Evolutionary conservation across 2,797 vertebrate genomes (phyloP), one percentile per base, ranked within the genome.

Genomic region (Chrysocyon brachyurus): DNA sequence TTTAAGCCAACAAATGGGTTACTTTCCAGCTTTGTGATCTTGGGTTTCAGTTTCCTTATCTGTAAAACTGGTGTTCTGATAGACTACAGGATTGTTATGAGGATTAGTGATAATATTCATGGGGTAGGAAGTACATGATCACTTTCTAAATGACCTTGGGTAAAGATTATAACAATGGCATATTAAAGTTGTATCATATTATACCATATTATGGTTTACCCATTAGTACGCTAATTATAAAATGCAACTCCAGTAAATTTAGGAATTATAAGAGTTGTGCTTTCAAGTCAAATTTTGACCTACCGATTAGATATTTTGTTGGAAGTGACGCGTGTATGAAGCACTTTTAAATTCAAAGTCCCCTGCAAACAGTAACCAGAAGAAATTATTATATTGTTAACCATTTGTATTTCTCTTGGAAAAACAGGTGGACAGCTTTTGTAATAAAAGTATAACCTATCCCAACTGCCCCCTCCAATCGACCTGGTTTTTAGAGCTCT

Each of bases 281-380:
- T 63, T 72, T 89, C 64, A 46, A 12, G 21, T 86, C 66, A 52
- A 77, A 28, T 52, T 83, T 75, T 46, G 54, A 78, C 57, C 6
- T 21, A n/a, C 10, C 31, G 3, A 12, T 40, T 31, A 88, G 59
- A 82, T 57, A 52, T 26, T 33, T 36, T 16, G n/a, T 22, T 59
- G 2, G 54, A 66, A 66, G 22, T 36, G 12, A 93, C 79, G 28
- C 24, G 15, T 46, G 17, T 56, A 9, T 12, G 22, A 84, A 92
- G 24, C 22, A 56, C 12, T 88, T 75, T 90, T 84, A 72, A 90
- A 91, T 91, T 40, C 90, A 85, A 78, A 49, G 28, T 91, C 11
- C 19, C 52, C 36, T 49, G 49, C 40, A 86, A 89, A 57, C 24
- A 75, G 19, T 91, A 86, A 82, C 14, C n/a, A 26, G 28, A 81